Evolutionary conservation across 2,888 invertebrate species (phyloP).

Genomic region (Heterodera filipjevi): DNA sequence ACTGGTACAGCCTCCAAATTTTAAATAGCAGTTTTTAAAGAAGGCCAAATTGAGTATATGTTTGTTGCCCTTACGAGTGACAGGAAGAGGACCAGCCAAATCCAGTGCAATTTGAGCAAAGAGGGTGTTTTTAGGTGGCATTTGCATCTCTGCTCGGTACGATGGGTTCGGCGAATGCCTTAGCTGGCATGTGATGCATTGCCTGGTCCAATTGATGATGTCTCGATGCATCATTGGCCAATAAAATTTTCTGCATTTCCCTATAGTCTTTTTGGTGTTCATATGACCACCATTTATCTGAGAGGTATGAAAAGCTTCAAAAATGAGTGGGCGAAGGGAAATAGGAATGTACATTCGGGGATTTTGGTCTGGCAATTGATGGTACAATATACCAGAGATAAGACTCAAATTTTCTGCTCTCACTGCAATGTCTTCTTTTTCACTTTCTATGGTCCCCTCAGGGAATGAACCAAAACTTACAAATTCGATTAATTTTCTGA

Average conservation of each 20-base stretch:
- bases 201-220: background rate
- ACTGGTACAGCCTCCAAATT: constrained; percentile 44
- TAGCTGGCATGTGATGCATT: constrained; percentile 36
- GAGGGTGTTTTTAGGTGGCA: background rate
- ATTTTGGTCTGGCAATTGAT: background rate
- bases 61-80: background rate
- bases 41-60: constrained; percentile 42
- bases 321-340: background rate
- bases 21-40: constrained; percentile 40
- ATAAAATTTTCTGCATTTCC: constrained; percentile 30
- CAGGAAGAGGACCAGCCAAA: constrained; percentile 32
- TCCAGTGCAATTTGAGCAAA: constrained; percentile 29
- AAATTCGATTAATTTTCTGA: constrained; percentile 18
- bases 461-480: background rate
- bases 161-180: constrained; percentile 18
- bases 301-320: constrained; percentile 38
- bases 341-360: constrained; percentile 9
- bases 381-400: background rate
- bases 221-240: constrained; percentile 36
- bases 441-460: constrained; percentile 6
- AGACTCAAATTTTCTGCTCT: constrained; percentile 7
- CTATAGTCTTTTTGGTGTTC: constrained; percentile 28
- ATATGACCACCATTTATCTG: constrained; percentile 42
- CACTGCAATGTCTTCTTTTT: background rate
- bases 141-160: background rate